Evolutionary conservation across 2,888 invertebrate species (phyloP).

Genomic region (Xanthorhoe spadicearia): DNA sequence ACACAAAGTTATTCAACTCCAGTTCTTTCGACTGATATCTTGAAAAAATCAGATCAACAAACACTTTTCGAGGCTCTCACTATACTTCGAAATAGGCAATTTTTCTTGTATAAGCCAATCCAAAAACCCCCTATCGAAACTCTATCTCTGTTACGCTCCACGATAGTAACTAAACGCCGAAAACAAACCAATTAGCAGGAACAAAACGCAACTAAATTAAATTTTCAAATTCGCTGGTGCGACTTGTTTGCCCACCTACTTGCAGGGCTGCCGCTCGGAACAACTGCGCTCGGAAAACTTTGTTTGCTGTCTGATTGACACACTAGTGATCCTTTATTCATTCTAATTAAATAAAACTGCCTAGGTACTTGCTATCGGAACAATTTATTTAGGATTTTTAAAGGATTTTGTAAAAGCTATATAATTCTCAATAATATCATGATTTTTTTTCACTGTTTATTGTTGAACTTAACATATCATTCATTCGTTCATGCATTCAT

Average conservation of each 20-base stretch:
- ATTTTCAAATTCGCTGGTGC: conserved; percentile 75
- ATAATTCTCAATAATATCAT: too few relatives aligned
- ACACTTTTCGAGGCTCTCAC: too few relatives aligned
- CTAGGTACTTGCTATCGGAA: too few relatives aligned
- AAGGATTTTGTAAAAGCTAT: not conserved
- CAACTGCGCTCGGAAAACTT: not conserved
- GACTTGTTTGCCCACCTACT: conserved; percentile 54
- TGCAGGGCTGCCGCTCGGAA: conserved; percentile 55
- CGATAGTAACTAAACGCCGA: conserved; percentile 69
- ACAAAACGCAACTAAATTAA: conserved; percentile 82
- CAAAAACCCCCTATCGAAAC: conserved; percentile 2
- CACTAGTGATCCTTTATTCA: not conserved
- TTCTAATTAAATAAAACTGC: not conserved
- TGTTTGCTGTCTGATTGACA: conserved; percentile 9
- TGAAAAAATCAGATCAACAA: too few relatives aligned
- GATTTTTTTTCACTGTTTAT: too few relatives aligned
- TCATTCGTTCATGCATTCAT: too few relatives aligned
- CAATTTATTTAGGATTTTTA: not conserved
- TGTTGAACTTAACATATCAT: too few relatives aligned
- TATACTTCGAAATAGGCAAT: too few relatives aligned
- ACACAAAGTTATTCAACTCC: too few relatives aligned
- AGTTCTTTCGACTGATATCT: too few relatives aligned
- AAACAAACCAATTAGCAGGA: conserved; percentile 82
- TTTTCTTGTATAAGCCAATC: not conserved
- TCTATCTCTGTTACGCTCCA: conserved; percentile 22